phyloP scores from a whole-genome alignment of 92 coral and sea anemone species.

The Parazoanthus swiftii region DNA sequence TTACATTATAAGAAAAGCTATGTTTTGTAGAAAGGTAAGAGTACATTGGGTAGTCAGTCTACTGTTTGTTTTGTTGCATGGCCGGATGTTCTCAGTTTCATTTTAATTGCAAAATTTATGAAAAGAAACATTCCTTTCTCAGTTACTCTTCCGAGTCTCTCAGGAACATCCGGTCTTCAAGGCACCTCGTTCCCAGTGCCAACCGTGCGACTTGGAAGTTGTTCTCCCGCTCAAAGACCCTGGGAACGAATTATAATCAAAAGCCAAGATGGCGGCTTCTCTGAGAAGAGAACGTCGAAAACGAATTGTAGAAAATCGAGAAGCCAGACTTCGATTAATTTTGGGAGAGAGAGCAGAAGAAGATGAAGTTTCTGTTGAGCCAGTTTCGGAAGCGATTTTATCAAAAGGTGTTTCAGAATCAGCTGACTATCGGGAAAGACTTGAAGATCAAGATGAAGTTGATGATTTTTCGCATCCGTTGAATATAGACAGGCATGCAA shows the following conservation, averaged over 20 bases:
- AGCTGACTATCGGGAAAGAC: background rate
- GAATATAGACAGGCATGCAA: background rate
- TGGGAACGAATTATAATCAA: background rate
- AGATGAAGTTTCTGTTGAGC: background rate
- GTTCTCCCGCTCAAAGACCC: background rate
- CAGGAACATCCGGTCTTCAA: too few species aligned
- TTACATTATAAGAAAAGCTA: too few species aligned
- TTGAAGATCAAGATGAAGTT: background rate
- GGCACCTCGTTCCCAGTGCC: too few species aligned
- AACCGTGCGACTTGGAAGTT: background rate
- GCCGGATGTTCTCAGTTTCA: too few species aligned
- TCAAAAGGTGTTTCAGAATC: background rate
- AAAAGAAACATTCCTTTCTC: too few species aligned
- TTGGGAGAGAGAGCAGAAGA: slow-evolving; percentile 41
- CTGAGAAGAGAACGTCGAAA: slow-evolving; percentile 69
- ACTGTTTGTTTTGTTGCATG: too few species aligned
- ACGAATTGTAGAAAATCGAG: slow-evolving; percentile 66
- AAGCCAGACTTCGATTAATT: slow-evolving; percentile 65
- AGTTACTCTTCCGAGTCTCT: too few species aligned
- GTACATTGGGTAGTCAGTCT: too few species aligned
- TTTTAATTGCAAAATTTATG: too few species aligned
- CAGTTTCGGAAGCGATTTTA: background rate
- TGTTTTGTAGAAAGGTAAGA: too few species aligned
- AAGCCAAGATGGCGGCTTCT: slow-evolving; percentile 72
- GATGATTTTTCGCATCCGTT: background rate